Percentiles rank a stretch among this genome's conserved stretches.
Evolutionary conservation across 1,140 invertebrate species (phyloP).

Genomic region (Orchestia grillus): DNA sequence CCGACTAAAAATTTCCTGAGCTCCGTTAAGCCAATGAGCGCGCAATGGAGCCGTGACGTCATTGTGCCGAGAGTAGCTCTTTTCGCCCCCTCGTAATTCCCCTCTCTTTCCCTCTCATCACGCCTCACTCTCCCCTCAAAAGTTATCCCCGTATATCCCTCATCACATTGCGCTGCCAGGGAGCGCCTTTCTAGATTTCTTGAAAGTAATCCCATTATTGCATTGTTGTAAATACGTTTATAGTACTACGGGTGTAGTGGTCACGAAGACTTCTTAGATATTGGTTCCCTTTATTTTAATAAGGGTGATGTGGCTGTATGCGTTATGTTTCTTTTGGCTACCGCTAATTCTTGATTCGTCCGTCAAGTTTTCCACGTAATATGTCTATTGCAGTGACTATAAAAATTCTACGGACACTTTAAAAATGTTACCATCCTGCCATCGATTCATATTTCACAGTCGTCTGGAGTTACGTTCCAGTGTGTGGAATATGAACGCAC

Average conservation of each 20-base stretch:
- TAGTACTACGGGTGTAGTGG: neutral
- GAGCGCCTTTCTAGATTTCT: neutral
- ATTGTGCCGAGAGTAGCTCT: constrained; percentile 26
- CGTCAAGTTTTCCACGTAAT: too few species aligned
- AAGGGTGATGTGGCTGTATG: too few species aligned
- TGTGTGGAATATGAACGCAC: neutral
- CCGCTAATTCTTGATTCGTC: too few species aligned
- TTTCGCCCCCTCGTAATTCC: neutral
- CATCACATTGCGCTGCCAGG: neutral
- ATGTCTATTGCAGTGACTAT: too few species aligned
- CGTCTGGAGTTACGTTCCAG: neutral
- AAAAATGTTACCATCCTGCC: neutral
- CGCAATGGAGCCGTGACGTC: constrained; percentile 31
- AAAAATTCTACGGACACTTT: neutral
- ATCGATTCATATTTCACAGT: neutral
- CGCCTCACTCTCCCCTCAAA: neutral
- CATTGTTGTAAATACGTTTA: neutral
- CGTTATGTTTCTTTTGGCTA: too few species aligned
- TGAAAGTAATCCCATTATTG: neutral
- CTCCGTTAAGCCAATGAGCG: constrained; percentile 36
- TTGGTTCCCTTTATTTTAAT: neutral
- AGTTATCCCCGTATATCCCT: neutral
- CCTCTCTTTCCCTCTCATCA: constrained; percentile 17
- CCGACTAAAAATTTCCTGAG: constrained; percentile 33
- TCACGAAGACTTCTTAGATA: neutral